Conservation (phyloP, 2,113 vertebrate species). For the Carettochelys insculpta region DNA sequence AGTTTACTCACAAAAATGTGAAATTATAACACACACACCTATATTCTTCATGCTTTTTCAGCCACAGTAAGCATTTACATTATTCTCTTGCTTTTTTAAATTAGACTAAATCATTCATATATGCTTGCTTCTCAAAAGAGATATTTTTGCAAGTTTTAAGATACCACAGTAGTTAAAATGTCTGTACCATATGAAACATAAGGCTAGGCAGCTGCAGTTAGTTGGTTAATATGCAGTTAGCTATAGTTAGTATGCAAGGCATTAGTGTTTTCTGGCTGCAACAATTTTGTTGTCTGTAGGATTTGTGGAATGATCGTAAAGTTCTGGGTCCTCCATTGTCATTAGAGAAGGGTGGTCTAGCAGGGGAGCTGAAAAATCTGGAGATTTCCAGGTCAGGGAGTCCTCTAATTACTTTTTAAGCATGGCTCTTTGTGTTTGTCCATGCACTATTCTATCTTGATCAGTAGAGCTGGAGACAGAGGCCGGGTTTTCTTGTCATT, state of each 20-base stretch:
- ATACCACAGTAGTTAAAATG: not conserved
- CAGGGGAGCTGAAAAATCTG: not conserved
- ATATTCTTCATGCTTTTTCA: not conserved
- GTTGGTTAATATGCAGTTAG: not conserved
- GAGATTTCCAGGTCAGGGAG: not conserved
- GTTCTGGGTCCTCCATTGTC: not conserved
- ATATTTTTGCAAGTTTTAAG: conserved; percentile 32
- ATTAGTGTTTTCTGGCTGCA: conserved; percentile 12
- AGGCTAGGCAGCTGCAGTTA: not conserved
- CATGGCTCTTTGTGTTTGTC: not conserved
- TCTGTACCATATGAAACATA: conserved; percentile 10
- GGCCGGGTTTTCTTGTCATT: not conserved
- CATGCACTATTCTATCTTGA: not conserved
- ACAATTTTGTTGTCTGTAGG: too few species aligned
- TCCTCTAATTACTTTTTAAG: not conserved
- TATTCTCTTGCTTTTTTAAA: not conserved
- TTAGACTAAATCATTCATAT: not conserved
- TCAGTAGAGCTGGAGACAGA: not conserved
- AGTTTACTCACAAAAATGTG: not conserved
- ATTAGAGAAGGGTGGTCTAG: not conserved
- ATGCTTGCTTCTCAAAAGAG: not conserved
- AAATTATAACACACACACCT: not conserved
- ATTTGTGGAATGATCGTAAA: not conserved
- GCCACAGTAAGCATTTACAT: not conserved
- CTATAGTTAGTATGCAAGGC: not conserved